Evolutionary conservation across 2,888 invertebrate species (phyloP), one percentile per base, ranked within the genome.

Genomic region (Cistogaster globosa): DNA sequence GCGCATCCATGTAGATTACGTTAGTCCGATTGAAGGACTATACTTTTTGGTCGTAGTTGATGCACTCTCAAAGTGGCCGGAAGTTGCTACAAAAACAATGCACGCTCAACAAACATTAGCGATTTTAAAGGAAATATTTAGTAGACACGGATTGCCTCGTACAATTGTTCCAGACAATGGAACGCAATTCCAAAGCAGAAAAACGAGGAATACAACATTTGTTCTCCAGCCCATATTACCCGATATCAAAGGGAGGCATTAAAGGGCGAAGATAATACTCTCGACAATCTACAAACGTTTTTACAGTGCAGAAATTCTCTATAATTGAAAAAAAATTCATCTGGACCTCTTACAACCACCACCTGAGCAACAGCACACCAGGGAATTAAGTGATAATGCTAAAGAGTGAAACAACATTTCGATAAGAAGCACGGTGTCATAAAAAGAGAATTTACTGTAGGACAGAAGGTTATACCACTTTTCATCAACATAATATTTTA

Each of bases 1-100:
- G 76, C 87, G 93, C 20, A 84, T 93, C 6, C 93, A 93, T 87
- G 87, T 92, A 18, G 93, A 93, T 87, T 93, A 91, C 88, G 91
- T 92, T 16, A 92, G 92, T 2, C 84, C 83, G 42, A 55, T 86
- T 5, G 71, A 86, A 2, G 85, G 76, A 6, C 55, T 62, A 26
- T 86, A 86, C 58, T 91, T 90, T 69, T 82, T 92, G 8, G 86
- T 93, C 16, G 84, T 92, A 2, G 89, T 91, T 4, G 92, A 93
- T 83, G 88, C 92, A 5, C 89, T 88, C 83, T 91, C 92, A 0
- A 93, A 93, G 83, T 93, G 92, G 92, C 88, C 90, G 1, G 92
- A 93, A 87, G 6, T 32, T 32, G 32, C 6, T 32, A 6, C 32
- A n/a, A n/a, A n/a, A n/a, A n/a, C n/a, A n/a, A n/a, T n/a, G n/a